Percentiles rank a stretch among this genome's conserved stretches.
Evolutionary conservation across 2,797 vertebrate species (phyloP).

Genomic region (Enteromius afrohamiltoni): DNA sequence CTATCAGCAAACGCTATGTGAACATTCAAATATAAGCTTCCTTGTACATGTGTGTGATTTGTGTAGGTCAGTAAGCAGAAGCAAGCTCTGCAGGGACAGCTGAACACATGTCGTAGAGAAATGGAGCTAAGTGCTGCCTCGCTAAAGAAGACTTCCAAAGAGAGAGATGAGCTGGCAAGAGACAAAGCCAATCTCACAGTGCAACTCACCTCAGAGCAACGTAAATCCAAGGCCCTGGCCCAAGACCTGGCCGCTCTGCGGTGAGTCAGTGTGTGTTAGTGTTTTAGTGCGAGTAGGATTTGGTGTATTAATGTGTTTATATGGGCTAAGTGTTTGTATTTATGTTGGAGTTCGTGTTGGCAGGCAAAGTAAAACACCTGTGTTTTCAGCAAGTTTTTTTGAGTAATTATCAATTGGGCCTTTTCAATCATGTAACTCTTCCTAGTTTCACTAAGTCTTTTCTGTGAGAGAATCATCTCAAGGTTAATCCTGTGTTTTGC

Average conservation of each 20-base stretch:
- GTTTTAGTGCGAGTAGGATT: constrained; percentile 55
- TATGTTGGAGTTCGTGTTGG: constrained; percentile 58
- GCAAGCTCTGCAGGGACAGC: constrained; percentile 75
- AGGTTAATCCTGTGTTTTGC: constrained; percentile 38
- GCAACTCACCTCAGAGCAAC: constrained; percentile 75
- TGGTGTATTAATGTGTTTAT: constrained; percentile 59
- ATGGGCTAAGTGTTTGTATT: constrained; percentile 61
- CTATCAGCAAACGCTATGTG: constrained; percentile 15
- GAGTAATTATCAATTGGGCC: constrained; percentile 50
- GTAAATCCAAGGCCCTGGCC: constrained; percentile 72
- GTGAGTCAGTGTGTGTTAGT: constrained; percentile 65
- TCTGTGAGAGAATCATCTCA: constrained; percentile 32
- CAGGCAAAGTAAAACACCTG: constrained; percentile 52
- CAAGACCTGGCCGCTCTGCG: constrained; percentile 79
- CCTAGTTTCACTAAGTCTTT: constrained; percentile 41
- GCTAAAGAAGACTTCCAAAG: constrained; percentile 68
- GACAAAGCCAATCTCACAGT: constrained; percentile 78
- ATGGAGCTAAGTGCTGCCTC: constrained; percentile 70
- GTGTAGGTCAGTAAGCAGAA: constrained; percentile 73
- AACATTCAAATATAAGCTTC: background rate
- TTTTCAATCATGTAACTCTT: constrained; percentile 56
- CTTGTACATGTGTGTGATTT: constrained; percentile 7
- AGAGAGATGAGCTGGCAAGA: constrained; percentile 77
- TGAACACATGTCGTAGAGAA: constrained; percentile 73
- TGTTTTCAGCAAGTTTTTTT: constrained; percentile 47